These are phyloP conservation scores for Poecilobothrus nobilitatus DNA, from an alignment of 2,888 invertebrate genomes.

Conservation along the genomic window DNA sequence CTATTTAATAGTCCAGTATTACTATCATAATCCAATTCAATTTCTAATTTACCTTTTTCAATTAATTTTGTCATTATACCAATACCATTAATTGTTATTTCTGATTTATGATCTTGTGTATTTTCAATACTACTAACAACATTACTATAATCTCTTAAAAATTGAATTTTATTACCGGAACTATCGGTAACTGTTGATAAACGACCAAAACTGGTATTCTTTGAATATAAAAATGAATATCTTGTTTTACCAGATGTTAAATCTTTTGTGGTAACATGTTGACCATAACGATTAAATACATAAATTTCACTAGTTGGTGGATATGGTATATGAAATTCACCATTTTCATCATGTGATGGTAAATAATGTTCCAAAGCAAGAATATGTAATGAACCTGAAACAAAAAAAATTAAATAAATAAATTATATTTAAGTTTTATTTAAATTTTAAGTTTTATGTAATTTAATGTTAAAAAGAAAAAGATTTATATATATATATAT, in stretches of 20 bases:
- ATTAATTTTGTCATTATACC: conserved; percentile 81
- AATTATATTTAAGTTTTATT: conserved; percentile 10
- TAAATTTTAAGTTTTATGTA: too few relatives aligned
- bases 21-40: conserved; percentile 84
- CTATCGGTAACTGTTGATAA: conserved; percentile 89
- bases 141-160: conserved; percentile 84
- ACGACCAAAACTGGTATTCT: conserved; percentile 91
- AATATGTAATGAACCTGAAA: conserved; percentile 67
- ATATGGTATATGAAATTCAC: conserved; percentile 88
- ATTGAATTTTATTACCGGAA: conserved; percentile 85
- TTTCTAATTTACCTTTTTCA: conserved; percentile 81
- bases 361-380: conserved; percentile 78
- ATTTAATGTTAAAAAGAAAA: too few relatives aligned
- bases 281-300: conserved; percentile 89
- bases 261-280: conserved; percentile 91
- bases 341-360: conserved; percentile 77
- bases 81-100: conserved; percentile 85
- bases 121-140: conserved; percentile 91
- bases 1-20: conserved; percentile 79
- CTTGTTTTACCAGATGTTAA: conserved; percentile 88
- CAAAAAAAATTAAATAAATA: conserved; percentile 19
- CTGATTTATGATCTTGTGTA: conserved; percentile 86
- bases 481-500: too few relatives aligned
- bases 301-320: conserved; percentile 90
- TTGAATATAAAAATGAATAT: conserved; percentile 93